phyloP scores from a whole-genome alignment of 1,140 invertebrate species.

The Meloidogyne floridensis region DNA sequence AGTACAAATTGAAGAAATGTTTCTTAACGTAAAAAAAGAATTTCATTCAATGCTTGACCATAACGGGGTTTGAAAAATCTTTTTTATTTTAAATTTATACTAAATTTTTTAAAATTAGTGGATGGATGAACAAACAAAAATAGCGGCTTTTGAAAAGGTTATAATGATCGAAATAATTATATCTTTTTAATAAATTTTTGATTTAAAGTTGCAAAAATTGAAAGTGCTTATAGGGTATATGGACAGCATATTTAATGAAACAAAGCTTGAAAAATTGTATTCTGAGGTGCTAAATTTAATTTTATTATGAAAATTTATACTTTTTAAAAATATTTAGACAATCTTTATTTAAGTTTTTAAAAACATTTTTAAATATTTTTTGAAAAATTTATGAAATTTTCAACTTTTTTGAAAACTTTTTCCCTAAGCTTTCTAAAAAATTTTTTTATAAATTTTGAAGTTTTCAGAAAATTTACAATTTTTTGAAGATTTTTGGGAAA shows the following conservation, averaged over 20 bases:
- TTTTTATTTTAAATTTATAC: neutral
- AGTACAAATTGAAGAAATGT: slow-evolving; percentile 31
- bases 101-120: neutral
- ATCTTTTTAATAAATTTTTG: slow-evolving; percentile 3
- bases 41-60: slow-evolving; percentile 33
- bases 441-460: neutral
- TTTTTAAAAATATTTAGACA: no score
- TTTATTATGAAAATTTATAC: neutral
- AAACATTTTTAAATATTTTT: no score
- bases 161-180: neutral
- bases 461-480: no score
- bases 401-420: no score
- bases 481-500: no score
- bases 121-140: slow-evolving; percentile 37
- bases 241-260: slow-evolving; percentile 35
- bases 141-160: slow-evolving; percentile 36
- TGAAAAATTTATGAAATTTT: no score
- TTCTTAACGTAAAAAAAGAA: slow-evolving; percentile 28
- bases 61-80: neutral
- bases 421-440: no score
- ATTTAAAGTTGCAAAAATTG: slow-evolving; percentile 19
- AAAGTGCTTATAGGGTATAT: slow-evolving; percentile 30
- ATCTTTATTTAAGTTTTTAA: no score
- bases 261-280: slow-evolving; percentile 26
- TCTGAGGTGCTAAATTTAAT: slow-evolving; percentile 21